A percentile compares a stretch with the other conserved stretches of the same genome.
phyloP scores from a whole-genome alignment of 2,113 vertebrate species.

The Polyodon spathula region DNA sequence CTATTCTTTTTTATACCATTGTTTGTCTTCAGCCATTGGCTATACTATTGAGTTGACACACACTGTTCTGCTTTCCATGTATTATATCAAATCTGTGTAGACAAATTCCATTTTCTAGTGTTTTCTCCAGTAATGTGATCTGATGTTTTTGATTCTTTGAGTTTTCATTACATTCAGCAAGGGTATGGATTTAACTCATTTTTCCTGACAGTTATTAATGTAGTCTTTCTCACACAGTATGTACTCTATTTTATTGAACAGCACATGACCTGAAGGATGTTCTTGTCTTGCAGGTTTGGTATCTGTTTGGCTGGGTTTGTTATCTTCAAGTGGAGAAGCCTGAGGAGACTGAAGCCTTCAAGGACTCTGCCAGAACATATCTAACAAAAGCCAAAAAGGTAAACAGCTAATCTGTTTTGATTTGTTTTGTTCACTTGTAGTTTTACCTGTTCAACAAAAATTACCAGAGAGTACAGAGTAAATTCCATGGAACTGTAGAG shows the following conservation, averaged over 20 bases:
- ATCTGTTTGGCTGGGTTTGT: conserved; percentile 58
- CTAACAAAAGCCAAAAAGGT: conserved; percentile 60
- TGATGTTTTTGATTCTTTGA: background rate
- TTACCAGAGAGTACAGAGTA: too few relatives aligned
- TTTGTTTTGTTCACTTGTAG: background rate
- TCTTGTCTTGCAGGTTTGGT: conserved; percentile 56
- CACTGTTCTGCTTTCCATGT: too few relatives aligned
- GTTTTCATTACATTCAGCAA: conserved; percentile 3
- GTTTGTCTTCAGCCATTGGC: too few relatives aligned
- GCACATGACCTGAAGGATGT: conserved; percentile 31
- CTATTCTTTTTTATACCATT: too few relatives aligned
- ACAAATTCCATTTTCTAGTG: background rate
- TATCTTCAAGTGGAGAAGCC: conserved; percentile 50
- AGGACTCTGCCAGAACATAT: conserved; percentile 48
- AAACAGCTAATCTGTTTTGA: conserved; percentile 16
- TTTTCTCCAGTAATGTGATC: background rate
- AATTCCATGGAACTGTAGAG: too few relatives aligned
- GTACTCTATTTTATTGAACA: conserved; percentile 26
- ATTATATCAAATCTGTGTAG: too few relatives aligned
- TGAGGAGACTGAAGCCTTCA: conserved; percentile 50
- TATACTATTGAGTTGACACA: too few relatives aligned
- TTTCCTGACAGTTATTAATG: conserved; percentile 26
- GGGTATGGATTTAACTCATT: background rate
- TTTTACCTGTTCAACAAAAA: too few relatives aligned
- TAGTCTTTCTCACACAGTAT: conserved; percentile 21